Conservation (phyloP, 2,797 vertebrate genomes). For the Triplophysa yarkandensis region DNA sequence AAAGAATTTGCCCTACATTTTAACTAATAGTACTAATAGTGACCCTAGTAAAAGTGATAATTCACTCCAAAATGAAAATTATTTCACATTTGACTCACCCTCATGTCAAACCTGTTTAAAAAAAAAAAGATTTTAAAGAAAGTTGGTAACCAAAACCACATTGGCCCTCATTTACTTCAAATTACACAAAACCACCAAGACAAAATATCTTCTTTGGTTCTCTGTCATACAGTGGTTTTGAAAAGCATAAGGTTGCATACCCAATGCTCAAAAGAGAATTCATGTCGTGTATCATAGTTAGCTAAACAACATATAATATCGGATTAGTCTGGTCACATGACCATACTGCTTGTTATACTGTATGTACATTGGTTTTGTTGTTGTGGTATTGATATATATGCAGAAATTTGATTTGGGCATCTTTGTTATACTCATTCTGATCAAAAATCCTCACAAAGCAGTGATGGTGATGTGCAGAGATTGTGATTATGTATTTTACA, state of each 20-base stretch:
- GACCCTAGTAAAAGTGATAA: not conserved
- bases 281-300: slow-evolving; percentile 40
- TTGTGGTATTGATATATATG: too few species aligned
- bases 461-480: not conserved
- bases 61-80: too few species aligned
- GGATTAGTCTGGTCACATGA: not conserved
- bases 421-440: not conserved
- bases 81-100: too few species aligned
- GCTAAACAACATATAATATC: not conserved
- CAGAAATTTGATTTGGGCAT: not conserved
- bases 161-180: too few species aligned
- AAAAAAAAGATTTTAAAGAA: too few species aligned
- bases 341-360: too few species aligned
- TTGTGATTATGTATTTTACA: slow-evolving; percentile 8
- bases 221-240: too few species aligned
- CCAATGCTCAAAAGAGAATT: slow-evolving; percentile 62
- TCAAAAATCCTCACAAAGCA: not conserved
- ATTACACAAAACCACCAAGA: too few species aligned
- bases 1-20: not conserved
- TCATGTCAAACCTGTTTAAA: too few species aligned
- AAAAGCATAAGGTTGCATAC: slow-evolving; percentile 45
- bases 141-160: too few species aligned
- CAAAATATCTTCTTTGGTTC: too few species aligned
- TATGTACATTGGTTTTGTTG: not conserved
- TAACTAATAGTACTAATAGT: not conserved